These are phyloP conservation scores for Chelmon rostratus DNA, from an alignment of 2,797 vertebrate genomes.

Conservation along the genomic window DNA sequence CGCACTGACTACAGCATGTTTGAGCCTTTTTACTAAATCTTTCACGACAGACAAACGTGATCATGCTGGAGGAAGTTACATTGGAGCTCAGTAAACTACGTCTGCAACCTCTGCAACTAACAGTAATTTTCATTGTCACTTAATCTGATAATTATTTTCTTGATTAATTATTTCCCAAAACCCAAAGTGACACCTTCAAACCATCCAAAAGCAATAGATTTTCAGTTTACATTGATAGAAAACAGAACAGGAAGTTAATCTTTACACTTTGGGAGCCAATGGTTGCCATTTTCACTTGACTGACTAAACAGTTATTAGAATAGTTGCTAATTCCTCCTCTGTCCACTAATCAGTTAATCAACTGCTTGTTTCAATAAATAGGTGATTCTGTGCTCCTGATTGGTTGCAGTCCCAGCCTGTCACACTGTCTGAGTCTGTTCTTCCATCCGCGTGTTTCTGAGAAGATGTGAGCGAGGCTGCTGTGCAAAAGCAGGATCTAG, in stretches of 20 bases:
- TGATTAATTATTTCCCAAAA: not conserved
- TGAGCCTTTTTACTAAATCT: not conserved
- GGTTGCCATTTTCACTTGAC: not conserved
- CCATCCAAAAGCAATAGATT: not conserved
- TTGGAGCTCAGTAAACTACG: not conserved
- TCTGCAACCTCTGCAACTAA: not conserved
- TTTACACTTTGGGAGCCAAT: not conserved
- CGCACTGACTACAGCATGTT: not conserved
- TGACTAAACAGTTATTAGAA: not conserved
- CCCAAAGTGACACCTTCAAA: not conserved
- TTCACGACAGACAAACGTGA: not conserved
- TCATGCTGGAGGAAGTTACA: not conserved
- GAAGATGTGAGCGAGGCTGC: not conserved
- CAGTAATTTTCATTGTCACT: not conserved
- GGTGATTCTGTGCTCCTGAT: not conserved
- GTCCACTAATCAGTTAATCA: too few relatives aligned
- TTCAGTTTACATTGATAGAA: not conserved
- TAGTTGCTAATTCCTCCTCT: too few relatives aligned
- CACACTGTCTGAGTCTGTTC: not conserved
- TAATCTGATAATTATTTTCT: not conserved
- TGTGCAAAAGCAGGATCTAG: not conserved
- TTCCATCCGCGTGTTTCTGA: not conserved
- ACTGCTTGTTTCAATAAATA: not conserved
- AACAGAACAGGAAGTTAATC: not conserved
- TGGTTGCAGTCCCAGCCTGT: not conserved